Evolutionary conservation across 2,888 invertebrate genomes (phyloP), one percentile per base, ranked within the genome.

Genomic region (Acanthosepion lycidas): DNA sequence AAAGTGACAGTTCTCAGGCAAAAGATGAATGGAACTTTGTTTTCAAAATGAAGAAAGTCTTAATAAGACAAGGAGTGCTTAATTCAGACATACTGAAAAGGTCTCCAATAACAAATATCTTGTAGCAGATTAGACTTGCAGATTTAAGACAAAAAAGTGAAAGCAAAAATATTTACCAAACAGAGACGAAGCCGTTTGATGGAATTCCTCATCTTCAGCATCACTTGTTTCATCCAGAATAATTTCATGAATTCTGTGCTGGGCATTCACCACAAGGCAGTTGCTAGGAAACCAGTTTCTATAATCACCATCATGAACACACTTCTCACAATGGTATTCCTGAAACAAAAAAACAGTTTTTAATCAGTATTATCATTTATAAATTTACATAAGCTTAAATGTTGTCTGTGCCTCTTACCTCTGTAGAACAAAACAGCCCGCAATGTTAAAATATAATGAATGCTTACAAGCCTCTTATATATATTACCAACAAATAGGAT

Each of bases 221-320:
- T 49, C 92, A 92, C 51, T 92, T 23, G 92, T 49, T 28, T 92
- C 92, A 49, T 48, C 92, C n/a, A 78, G 33, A 93, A 96, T 95
- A 9, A 97, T 96, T 55, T 97, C 96, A 91, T 96, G 95, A 48
- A 97, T 96, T 8, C 96, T 95, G 94, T 97, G 96, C 42, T 96
- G 95, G 15, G 96, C 96, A 95, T 97, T 97, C 94, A 96, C 95
- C 94, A 96, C 96, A 94, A 97, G 97, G 95, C 96, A 96, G 94
- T 96, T 96, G 23, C 97, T 96, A 18, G 97, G 96, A 96, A 97
- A 97, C 97, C 97, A 97, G 51, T 97, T 97, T 59, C 96, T 95
- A 94, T 97, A 97, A 59, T 97, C 96, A 93, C 97, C 95, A 95
- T 97, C 97, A 91, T 96, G 96, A 0, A 97, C 97, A 91, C 96